phyloP scores from a whole-genome alignment of 2,113 vertebrate genomes.

The Macquaria ambigua region DNA sequence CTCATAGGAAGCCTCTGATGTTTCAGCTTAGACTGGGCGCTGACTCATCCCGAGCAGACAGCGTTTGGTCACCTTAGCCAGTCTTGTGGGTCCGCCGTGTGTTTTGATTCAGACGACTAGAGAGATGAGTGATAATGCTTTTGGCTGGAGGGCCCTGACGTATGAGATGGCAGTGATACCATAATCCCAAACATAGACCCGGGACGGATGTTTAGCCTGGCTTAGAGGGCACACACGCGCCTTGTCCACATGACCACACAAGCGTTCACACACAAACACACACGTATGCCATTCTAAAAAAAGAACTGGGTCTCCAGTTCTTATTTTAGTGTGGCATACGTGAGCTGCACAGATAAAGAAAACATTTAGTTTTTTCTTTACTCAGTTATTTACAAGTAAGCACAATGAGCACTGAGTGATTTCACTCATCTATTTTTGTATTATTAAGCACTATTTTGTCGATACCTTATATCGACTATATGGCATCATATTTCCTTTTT shows the following conservation, averaged over 20 bases:
- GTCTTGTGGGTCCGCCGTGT: constrained; percentile 32
- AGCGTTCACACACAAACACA: constrained; percentile 20
- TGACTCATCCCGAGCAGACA: constrained; percentile 63
- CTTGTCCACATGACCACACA: constrained; percentile 29
- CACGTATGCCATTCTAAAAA: constrained; percentile 32
- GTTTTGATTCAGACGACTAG: constrained; percentile 46
- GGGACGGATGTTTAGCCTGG: constrained; percentile 54
- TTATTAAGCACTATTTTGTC: background rate
- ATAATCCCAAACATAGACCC: constrained; percentile 55
- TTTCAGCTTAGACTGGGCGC: constrained; percentile 36
- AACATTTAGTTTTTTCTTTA: constrained; percentile 6
- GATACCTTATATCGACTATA: background rate
- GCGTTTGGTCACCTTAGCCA: constrained; percentile 34
- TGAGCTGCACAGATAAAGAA: background rate
- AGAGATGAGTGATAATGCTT: constrained; percentile 42
- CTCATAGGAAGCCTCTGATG: constrained; percentile 8
- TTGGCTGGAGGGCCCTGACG: constrained; percentile 52
- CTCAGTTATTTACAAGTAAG: constrained; percentile 6
- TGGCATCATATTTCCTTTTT: background rate
- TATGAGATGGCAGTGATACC: constrained; percentile 54
- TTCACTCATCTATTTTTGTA: constrained; percentile 27
- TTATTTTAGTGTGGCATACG: no score
- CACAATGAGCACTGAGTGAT: background rate
- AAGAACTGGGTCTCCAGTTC: background rate
- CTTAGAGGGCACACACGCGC: constrained; percentile 21